Conservation (phyloP, 2,888 invertebrate species). For the Gibbula magus region DNA sequence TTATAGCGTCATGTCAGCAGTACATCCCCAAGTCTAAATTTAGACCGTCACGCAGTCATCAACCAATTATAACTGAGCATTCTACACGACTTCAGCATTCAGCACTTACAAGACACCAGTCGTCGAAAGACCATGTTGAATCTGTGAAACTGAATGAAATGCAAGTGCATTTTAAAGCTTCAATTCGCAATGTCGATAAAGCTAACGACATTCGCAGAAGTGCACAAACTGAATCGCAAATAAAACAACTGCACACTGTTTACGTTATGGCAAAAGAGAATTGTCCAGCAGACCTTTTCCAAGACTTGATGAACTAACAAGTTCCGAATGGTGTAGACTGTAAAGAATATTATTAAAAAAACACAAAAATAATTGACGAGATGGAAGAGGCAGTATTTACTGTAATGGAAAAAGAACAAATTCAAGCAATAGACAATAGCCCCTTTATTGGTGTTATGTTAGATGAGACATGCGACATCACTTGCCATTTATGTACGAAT, state of each 20-base stretch:
- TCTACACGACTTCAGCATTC: neutral
- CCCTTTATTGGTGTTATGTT: neutral
- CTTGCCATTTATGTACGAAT: neutral
- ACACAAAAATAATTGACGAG: neutral
- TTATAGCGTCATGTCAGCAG: too few relatives aligned
- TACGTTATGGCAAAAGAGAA: constrained; percentile 10
- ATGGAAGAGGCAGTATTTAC: neutral
- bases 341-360: neutral
- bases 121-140: neutral
- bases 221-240: neutral
- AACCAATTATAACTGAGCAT: neutral
- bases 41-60: too few relatives aligned
- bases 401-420: neutral
- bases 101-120: neutral
- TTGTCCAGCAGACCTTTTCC: neutral
- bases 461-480: constrained; percentile 12
- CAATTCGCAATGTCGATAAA: neutral
- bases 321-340: neutral
- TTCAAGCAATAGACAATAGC: neutral
- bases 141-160: neutral
- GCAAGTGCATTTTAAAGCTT: neutral
- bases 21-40: too few relatives aligned
- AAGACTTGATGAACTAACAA: neutral
- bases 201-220: neutral
- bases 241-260: neutral